phyloP scores from a whole-genome alignment of 2,113 vertebrate genomes.

The Gobiocypris rarus region DNA sequence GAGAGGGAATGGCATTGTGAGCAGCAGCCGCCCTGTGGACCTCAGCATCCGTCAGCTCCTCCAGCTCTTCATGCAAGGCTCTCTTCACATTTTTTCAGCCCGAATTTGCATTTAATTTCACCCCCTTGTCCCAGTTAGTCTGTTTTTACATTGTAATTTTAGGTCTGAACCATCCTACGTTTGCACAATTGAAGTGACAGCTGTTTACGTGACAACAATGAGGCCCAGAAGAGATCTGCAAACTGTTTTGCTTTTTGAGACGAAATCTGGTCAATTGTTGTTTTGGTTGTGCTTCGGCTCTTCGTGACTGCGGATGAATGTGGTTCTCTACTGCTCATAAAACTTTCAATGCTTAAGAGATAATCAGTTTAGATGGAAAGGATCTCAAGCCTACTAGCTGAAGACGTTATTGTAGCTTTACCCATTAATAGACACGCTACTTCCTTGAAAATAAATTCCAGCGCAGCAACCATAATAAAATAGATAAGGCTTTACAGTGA shows the following conservation, averaged over 20 bases:
- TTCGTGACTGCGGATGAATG: too few species aligned
- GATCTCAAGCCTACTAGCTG: too few species aligned
- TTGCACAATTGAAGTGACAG: neutral
- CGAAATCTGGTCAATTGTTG: too few species aligned
- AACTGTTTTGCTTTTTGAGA: neutral
- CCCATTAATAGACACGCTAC: too few species aligned
- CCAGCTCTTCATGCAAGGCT: neutral
- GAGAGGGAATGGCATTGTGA: conserved; percentile 36
- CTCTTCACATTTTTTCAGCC: neutral
- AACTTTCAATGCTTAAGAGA: too few species aligned
- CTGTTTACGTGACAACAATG: neutral
- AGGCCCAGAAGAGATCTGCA: neutral
- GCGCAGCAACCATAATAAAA: too few species aligned
- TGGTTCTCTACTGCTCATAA: too few species aligned
- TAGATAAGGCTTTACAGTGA: too few species aligned
- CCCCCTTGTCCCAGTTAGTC: neutral
- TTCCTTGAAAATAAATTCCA: too few species aligned
- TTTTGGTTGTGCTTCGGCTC: too few species aligned
- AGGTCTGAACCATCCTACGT: neutral
- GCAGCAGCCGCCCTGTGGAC: conserved; percentile 34
- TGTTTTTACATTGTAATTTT: neutral
- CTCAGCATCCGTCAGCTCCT: neutral
- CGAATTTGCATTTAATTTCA: neutral
- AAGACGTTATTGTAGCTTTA: too few species aligned
- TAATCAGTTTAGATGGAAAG: too few species aligned